Conservation (phyloP, 2,797 vertebrate species). For the Brachyrhaphis roseni region DNA sequence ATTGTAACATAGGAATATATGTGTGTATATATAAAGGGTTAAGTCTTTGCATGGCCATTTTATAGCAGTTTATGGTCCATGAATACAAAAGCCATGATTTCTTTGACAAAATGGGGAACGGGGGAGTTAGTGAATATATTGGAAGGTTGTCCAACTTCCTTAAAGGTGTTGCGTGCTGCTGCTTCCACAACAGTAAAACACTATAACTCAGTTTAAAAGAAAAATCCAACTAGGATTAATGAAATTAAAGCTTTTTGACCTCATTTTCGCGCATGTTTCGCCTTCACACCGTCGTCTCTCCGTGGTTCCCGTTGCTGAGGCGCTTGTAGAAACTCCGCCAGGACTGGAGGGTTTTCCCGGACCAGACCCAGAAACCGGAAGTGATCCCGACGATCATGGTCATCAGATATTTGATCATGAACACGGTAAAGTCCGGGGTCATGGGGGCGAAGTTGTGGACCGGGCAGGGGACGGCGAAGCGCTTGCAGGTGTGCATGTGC, state of each 20-base stretch:
- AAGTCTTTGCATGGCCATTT: conserved; percentile 24
- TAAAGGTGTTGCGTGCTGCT: conserved; percentile 24
- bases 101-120: conserved; percentile 3
- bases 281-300: conserved; percentile 95
- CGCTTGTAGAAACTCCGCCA: conserved; percentile 97
- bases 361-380: conserved; percentile 99
- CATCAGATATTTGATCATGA: conserved; percentile 99
- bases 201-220: conserved; percentile 4
- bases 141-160: conserved; percentile 45
- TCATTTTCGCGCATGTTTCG: conserved; percentile 35
- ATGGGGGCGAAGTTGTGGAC: conserved; percentile 89
- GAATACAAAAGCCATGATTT: conserved; percentile 35
- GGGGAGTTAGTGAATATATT: conserved; percentile 11
- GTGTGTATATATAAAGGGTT: conserved; percentile 5
- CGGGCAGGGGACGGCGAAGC: conserved; percentile 92
- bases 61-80: conserved; percentile 42
- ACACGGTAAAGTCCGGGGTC: conserved; percentile 97
- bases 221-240: conserved; percentile 43
- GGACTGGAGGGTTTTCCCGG: conserved; percentile 97
- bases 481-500: conserved; percentile 96
- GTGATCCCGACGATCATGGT: conserved; percentile 99
- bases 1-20: conserved; percentile 56
- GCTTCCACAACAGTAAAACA: conserved; percentile 36
- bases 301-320: conserved; percentile 93
- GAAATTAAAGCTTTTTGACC: conserved; percentile 71